Evolutionary conservation across 2,888 invertebrate genomes (phyloP), one percentile per base, ranked within the genome.

Genomic region (Congeria kusceri): DNA sequence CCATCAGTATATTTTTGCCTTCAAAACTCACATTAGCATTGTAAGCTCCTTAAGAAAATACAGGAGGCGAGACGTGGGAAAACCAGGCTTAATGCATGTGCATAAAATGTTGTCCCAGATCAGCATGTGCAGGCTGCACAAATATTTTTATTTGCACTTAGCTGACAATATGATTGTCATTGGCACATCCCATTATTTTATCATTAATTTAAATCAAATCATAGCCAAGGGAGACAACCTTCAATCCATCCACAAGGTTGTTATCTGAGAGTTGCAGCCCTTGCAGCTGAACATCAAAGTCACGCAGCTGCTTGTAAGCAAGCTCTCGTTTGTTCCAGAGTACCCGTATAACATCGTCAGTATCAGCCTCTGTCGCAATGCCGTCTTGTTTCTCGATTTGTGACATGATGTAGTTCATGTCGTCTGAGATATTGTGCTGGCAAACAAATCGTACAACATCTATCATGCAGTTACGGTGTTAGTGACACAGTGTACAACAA

Each of bases 351-450:
- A 91, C 89, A 46, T 90, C 89, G 63, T 86, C 80, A 67, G 87
- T 86, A 25, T 78, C 86, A 27, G 69, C 61, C 27, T 78, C 85
- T 0, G 70, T 63, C 23, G 75, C 77, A 32, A 90, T 59, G 62
- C 88, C 88, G 57, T 87, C 85, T 69, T 91, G 89, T 61, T 83
- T 85, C 73, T 90, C 89, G 57, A 92, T 75, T 77, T 90, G 88
- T 66, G 88, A 86, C 80, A 88, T 71, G 44, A 92, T 87, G 63
- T 86, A 80, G 68, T 88, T 88, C 77, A 77, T 78, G 58, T 80
- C 80, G 72, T 77, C 77, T n/a, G 84, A 75, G 20, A 81, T 57
- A 25, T 25, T 53, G 65, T 73, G 49, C 72, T 76, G 71, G 57
- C n/a, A 49, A 47, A 65, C 53, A 69, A 63, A 66, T 58, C 49